Conservation (phyloP, 2,113 vertebrate species). For the Periophthalmodon schlosseri region DNA sequence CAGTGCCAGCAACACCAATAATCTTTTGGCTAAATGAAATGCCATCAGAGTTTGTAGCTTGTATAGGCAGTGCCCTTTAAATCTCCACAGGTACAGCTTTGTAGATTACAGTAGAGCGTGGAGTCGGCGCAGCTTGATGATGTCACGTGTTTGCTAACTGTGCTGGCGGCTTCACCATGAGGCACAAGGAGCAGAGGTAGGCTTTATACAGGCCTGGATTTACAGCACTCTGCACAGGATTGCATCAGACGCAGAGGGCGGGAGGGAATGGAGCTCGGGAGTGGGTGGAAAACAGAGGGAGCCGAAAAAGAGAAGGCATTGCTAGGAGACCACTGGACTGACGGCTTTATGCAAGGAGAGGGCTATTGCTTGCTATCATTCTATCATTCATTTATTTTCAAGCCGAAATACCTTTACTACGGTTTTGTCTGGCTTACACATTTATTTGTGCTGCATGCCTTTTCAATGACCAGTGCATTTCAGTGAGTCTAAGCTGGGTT, state of each 20-base stretch:
- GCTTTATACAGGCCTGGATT: conserved; percentile 68
- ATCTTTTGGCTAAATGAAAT: neutral
- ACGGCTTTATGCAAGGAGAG: conserved; percentile 43
- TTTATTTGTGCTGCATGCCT: conserved; percentile 28
- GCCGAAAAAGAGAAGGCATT: conserved; percentile 56
- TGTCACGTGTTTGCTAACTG: conserved; percentile 55
- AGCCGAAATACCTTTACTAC: neutral
- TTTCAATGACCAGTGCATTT: conserved; percentile 20
- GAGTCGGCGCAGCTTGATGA: conserved; percentile 58
- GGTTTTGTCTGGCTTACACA: neutral
- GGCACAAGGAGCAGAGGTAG: conserved; percentile 42
- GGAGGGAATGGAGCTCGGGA: conserved; percentile 45
- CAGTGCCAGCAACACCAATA: neutral
- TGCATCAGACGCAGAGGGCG: conserved; percentile 73
- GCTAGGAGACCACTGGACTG: conserved; percentile 68
- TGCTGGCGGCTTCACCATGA: conserved; percentile 44
- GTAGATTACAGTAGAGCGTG: conserved; percentile 37
- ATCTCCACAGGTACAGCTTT: conserved; percentile 20
- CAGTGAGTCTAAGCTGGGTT: conserved; percentile 17
- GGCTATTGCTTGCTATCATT: conserved; percentile 17
- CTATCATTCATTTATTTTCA: neutral
- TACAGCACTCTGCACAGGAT: conserved; percentile 76
- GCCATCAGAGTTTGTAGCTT: neutral
- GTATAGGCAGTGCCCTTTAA: neutral
- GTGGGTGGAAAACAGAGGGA: conserved; percentile 61